A percentile compares a stretch with the other conserved stretches of the same genome.
Conservation (phyloP, 2,797 vertebrate species). For the Cephalopachus bancanus region DNA sequence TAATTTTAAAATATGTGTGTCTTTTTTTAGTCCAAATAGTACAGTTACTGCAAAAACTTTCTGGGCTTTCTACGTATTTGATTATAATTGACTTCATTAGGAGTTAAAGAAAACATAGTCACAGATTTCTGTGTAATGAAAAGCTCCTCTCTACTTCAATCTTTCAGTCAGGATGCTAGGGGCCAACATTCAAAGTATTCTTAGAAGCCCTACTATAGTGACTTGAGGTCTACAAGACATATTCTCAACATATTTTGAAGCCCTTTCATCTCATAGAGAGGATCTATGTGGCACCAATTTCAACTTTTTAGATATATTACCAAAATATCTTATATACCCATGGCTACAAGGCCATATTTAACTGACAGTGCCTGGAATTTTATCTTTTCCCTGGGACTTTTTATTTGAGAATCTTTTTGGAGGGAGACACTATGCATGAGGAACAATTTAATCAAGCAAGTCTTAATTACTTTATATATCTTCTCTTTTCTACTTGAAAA, state of each 20-base stretch:
- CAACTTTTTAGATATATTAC: not conserved
- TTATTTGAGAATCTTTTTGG: not conserved
- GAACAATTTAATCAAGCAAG: not conserved
- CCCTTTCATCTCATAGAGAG: not conserved
- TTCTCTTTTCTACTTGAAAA: not conserved
- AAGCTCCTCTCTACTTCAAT: not conserved
- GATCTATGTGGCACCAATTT: not conserved
- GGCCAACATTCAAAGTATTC: not conserved
- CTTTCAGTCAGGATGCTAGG: not conserved
- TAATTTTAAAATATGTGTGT: not conserved
- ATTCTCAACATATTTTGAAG: not conserved
- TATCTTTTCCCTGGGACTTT: not conserved
- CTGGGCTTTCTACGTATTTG: not conserved
- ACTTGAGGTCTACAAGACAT: not conserved
- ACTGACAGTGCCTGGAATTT: not conserved
- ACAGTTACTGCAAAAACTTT: not conserved
- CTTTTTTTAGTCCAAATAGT: not conserved
- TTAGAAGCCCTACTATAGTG: not conserved
- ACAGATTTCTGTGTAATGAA: not conserved
- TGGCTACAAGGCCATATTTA: not conserved
- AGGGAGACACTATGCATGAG: not conserved
- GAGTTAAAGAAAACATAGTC: not conserved
- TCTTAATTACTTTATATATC: not conserved
- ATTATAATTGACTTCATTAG: not conserved
- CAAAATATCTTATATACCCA: not conserved